phyloP scores from a whole-genome alignment of 92 coral and sea anemone genomes.

The Epizoanthus rinbou region DNA sequence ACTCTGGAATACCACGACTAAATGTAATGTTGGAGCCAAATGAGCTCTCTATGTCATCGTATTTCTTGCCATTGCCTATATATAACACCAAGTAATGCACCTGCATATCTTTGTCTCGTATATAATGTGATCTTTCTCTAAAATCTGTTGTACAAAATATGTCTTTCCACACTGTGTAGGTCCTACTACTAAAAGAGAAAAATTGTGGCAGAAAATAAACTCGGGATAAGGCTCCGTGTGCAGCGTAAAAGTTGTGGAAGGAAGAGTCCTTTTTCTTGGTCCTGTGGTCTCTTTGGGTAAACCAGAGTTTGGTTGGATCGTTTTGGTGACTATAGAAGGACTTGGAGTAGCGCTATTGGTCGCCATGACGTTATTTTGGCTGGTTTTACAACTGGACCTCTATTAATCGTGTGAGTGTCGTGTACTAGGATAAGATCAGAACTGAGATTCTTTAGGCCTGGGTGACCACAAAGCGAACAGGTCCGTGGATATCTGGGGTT shows the following conservation, averaged over 20 bases:
- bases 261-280: too few species aligned
- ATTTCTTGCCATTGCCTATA: too few species aligned
- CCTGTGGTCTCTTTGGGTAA: neutral
- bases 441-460: too few species aligned
- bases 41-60: too few species aligned
- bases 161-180: constrained; percentile 40
- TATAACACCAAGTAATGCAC: too few species aligned
- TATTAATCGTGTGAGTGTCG: too few species aligned
- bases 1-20: too few species aligned
- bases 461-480: too few species aligned
- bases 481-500: too few species aligned
- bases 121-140: constrained; percentile 1
- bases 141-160: constrained; percentile 40
- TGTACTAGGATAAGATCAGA: too few species aligned
- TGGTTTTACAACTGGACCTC: too few species aligned
- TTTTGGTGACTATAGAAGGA: neutral
- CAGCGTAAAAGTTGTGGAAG: neutral
- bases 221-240: constrained; percentile 38
- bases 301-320: neutral
- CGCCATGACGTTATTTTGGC: neutral
- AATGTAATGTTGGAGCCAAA: too few species aligned
- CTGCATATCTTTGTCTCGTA: neutral
- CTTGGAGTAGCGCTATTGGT: neutral
- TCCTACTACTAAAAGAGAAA: constrained; percentile 30
- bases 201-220: constrained; percentile 28